Base-by-base conservation (phyloP, 37 sponge, comb jelly and placozoan species). In the Aplysina aerophoba region DNA sequence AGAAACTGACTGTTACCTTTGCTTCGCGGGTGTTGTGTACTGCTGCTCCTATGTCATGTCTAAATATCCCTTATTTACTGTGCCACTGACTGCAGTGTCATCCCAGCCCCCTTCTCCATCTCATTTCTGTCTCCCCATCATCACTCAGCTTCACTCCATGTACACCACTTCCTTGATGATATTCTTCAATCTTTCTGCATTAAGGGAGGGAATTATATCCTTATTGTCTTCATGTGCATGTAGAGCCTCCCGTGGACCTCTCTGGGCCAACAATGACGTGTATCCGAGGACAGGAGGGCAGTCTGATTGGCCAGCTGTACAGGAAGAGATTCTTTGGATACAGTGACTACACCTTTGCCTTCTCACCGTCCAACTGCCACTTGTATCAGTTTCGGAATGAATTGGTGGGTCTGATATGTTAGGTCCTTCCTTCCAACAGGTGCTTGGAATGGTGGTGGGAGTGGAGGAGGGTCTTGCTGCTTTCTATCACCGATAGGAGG, bases 301-400 rank as follows among this genome's bases (percentile, higher is more conserved):
- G 79, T 3, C 33, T 86, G 25, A 78, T 82, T 31, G 77, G 87
- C 22, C 55, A 85, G 16, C 78, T 93, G 73, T 73, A 79, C 4
- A 75, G 25, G 78, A 84, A 69, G 66, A 87, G 79, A 55, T 22
- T 89, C 3, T n/a, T 88, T 22, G 90, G 88, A 4, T 89, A 87
- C 87, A 87, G 74, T 25, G 63, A 84, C 71, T 87, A 89, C 69
- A 59, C 59, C 34, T 93, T 74, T 33, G 87, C 72, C 34, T 87
- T 93, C 39, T 89, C 83, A n/a, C 81, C 90, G 0, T 41, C 28
- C 82, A 85, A 66, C 85, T 63, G 61, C 21, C 36, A n/a, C 8
- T 66, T 93, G 25, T 93, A 89, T 63, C 90, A 93, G 88, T 93
- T 87, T 66, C 54, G 87, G 53, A 80, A 90, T 33, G 90, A 93